Base-by-base conservation (phyloP, 2,888 invertebrate species). In the Ochropacha duplaris region DNA sequence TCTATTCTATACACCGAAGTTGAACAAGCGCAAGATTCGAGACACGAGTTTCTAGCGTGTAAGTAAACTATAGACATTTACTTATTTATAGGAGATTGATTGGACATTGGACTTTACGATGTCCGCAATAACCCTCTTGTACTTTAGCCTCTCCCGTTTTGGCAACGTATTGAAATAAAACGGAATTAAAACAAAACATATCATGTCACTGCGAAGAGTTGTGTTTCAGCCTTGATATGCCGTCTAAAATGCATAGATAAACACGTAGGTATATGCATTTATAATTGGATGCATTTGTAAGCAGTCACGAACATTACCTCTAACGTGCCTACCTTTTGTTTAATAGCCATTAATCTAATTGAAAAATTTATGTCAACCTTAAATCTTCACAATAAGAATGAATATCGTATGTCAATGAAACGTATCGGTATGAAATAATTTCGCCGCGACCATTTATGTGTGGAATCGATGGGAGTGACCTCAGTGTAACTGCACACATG, bases 311-410 rank as follows among this genome's bases (percentile, higher is more conserved):
- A 44, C 44, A 44, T 44, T 44, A 44, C 8, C 3, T 24, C 44
- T 44, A 19, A 44, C 44, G 44, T 44, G 44, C 44, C 44, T 44
- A 44, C 44, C 44, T 44, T 44, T 44, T 44, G 44, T 44, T 44
- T 44, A 31, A 12, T 31, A 44, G 16, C 44, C 39, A 19, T 2
- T 44, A 44, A 44, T 44, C 44, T 44, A 4, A 44, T 44, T 44
- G 44, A 12, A 19, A 19, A 44, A 44, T 44, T 8, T 44, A 44
- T 44, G 44, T 44, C 44, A 44, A 44, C 44, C 44, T 44, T 44
- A 44, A 1, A 1, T 9, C 19, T 19, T 44, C n/a, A 44, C 9
- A 44, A 44, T 44, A 44, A 44, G 19, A 14, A 19, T 44, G 44
- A 19, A 9, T 44, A n/a, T 44, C 19, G 44, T 3, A 19, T 44